These are phyloP conservation scores for Leptinotarsa defecta DNA, from an alignment of 1,140 invertebrate species.

Conservation along the genomic window DNA sequence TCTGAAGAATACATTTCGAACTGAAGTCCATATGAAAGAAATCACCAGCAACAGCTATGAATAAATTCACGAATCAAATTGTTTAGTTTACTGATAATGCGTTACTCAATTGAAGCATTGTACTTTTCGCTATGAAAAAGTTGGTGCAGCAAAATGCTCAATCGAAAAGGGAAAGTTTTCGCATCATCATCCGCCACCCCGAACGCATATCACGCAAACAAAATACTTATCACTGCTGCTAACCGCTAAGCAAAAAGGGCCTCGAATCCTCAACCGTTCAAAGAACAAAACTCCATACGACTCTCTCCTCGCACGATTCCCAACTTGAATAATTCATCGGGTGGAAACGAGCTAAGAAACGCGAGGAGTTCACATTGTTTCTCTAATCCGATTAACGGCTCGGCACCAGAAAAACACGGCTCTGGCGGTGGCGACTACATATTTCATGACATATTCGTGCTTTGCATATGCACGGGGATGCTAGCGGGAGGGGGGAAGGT, in stretches of 20 bases:
- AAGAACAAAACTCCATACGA: background rate
- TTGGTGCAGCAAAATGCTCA: no score
- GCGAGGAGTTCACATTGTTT: background rate
- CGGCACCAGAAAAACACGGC: background rate
- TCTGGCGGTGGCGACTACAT: constrained; percentile 1
- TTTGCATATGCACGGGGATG: background rate
- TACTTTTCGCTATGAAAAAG: no score
- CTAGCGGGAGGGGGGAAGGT: background rate
- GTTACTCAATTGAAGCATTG: no score
- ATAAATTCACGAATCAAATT: no score
- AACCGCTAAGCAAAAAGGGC: background rate
- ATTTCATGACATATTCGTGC: constrained; percentile 6
- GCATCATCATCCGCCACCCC: no score
- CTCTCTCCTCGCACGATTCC: background rate
- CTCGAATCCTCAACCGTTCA: background rate
- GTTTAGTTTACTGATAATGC: no score
- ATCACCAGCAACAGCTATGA: no score
- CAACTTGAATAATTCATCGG: constrained; percentile 6
- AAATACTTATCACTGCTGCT: background rate
- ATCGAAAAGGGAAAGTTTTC: no score
- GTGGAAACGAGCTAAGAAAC: constrained; percentile 5
- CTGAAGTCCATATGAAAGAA: no score
- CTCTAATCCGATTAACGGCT: constrained; percentile 5
- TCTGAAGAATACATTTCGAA: no score
- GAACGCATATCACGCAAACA: background rate